A percentile compares a stretch with the other conserved stretches of the same genome.
These are phyloP conservation scores for Phenganax stokvisi DNA, from an alignment of 92 coral and sea anemone genomes.

Conservation along the genomic window DNA sequence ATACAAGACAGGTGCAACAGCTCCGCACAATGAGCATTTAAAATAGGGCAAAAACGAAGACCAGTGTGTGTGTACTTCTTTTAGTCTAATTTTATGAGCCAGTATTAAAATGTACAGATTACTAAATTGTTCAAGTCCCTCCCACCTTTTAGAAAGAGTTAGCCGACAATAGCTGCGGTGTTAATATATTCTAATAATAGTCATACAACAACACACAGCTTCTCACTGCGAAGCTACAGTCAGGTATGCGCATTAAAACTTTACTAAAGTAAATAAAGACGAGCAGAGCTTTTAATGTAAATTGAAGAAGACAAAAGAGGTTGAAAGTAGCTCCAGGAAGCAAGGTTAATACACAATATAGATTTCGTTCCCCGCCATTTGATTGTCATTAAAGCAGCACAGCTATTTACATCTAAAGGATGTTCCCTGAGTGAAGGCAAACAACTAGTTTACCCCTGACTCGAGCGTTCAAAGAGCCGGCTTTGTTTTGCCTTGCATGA, in stretches of 20 bases:
- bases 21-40: not conserved
- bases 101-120: slow-evolving; percentile 16
- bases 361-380: slow-evolving; percentile 34
- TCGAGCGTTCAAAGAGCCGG: slow-evolving; percentile 10
- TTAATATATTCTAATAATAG: slow-evolving; percentile 19
- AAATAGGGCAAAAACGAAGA: not conserved
- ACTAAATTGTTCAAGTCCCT: slow-evolving; percentile 24
- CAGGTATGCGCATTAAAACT: slow-evolving; percentile 35
- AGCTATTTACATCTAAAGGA: slow-evolving; percentile 27
- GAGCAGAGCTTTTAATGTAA: slow-evolving; percentile 32
- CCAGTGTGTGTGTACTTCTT: not conserved
- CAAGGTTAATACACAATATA: slow-evolving; percentile 19
- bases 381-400: slow-evolving; percentile 29
- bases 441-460: slow-evolving; percentile 31
- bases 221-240: slow-evolving; percentile 19
- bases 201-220: slow-evolving; percentile 23
- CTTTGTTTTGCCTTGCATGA: slow-evolving; percentile 35
- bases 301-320: slow-evolving; percentile 36
- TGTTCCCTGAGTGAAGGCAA: slow-evolving; percentile 31
- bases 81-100: not conserved
- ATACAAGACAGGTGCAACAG: not conserved
- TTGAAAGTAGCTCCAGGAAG: slow-evolving; percentile 34
- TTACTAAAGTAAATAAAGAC: slow-evolving; percentile 39
- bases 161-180: slow-evolving; percentile 31
- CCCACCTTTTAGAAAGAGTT: slow-evolving; percentile 26